Conservation (phyloP, 2,113 vertebrate genomes). For the Trachemys scripta region DNA sequence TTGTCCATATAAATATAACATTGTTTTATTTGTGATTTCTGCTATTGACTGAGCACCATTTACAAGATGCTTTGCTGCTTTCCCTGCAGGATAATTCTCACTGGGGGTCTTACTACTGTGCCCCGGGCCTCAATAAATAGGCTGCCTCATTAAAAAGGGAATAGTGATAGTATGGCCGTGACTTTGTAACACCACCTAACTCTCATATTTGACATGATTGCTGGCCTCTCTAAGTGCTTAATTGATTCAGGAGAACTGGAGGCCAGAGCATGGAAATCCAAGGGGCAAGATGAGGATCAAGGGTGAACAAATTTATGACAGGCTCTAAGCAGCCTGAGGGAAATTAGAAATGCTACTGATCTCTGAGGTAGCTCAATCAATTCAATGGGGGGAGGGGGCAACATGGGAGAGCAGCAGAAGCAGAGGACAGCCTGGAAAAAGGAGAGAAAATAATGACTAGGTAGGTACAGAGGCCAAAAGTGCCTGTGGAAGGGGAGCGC, state of each 20-base stretch:
- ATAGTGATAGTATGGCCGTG: constrained; percentile 60
- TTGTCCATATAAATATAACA: not conserved
- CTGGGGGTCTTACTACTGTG: constrained; percentile 52
- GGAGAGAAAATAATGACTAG: constrained; percentile 9
- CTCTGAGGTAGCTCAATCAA: constrained; percentile 70
- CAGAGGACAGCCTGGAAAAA: not conserved
- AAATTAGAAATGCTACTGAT: constrained; percentile 75
- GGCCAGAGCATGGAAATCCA: constrained; percentile 65
- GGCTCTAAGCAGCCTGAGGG: constrained; percentile 61
- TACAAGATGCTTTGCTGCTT: constrained; percentile 31
- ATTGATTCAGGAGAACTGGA: constrained; percentile 77
- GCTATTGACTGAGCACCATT: not conserved
- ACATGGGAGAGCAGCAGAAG: constrained; percentile 31
- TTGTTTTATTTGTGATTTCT: not conserved
- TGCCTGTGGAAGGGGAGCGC: not conserved
- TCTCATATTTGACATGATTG: constrained; percentile 73
- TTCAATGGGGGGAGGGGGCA: constrained; percentile 42
- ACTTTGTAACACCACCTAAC: constrained; percentile 68
- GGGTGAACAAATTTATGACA: constrained; percentile 75
- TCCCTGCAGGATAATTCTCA: constrained; percentile 2
- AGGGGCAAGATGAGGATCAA: constrained; percentile 67
- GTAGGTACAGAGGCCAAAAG: not conserved
- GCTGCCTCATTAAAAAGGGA: constrained; percentile 74
- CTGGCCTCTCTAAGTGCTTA: constrained; percentile 75
- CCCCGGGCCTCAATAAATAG: constrained; percentile 68